A percentile compares a stretch with the other conserved stretches of the same genome.
Conservation (phyloP, 2,797 vertebrate species). For the Notolepis coatsorum region DNA sequence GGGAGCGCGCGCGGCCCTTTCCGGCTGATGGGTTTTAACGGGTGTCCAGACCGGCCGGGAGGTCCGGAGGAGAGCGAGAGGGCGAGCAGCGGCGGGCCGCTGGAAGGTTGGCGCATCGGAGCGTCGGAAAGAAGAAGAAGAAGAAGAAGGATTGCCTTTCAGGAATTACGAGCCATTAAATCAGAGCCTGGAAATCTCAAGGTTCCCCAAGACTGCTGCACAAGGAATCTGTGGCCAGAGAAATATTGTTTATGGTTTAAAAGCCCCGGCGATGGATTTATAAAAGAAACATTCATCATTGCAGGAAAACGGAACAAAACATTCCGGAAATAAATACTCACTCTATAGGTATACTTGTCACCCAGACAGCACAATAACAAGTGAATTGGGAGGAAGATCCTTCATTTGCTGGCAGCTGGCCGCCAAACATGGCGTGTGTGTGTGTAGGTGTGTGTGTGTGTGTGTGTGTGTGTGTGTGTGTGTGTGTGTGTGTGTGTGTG, state of each 20-base stretch:
- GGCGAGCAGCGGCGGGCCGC: slow-evolving; percentile 57
- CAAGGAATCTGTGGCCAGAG: slow-evolving; percentile 96
- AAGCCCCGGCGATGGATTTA: slow-evolving; percentile 87
- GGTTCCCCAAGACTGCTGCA: slow-evolving; percentile 97
- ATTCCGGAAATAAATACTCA: slow-evolving; percentile 94
- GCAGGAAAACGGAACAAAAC: slow-evolving; percentile 99
- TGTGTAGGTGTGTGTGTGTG: slow-evolving; percentile 37
- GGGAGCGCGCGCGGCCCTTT: slow-evolving; percentile 58
- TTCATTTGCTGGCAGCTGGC: slow-evolving; percentile 87
- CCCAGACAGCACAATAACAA: slow-evolving; percentile 91
- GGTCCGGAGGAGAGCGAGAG: slow-evolving; percentile 67
- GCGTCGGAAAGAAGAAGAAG: slow-evolving; percentile 60
- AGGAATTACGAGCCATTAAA: slow-evolving; percentile 99
- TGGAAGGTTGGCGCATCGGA: slow-evolving; percentile 69
- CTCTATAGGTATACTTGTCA: slow-evolving; percentile 91
- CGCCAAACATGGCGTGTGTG: slow-evolving; percentile 75
- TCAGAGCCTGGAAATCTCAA: slow-evolving; percentile 98
- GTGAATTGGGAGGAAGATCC: slow-evolving; percentile 96
- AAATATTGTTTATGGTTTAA: slow-evolving; percentile 96
- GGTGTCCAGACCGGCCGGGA: slow-evolving; percentile 57
- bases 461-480: slow-evolving; percentile 20
- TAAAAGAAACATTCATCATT: slow-evolving; percentile 92
- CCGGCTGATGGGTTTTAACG: slow-evolving; percentile 72
- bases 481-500: slow-evolving; percentile 16
- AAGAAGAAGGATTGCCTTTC: slow-evolving; percentile 87